A percentile compares a stretch with the other conserved stretches of the same genome.
Conservation (phyloP, 1,140 invertebrate species). For the Gerris buenoi region DNA sequence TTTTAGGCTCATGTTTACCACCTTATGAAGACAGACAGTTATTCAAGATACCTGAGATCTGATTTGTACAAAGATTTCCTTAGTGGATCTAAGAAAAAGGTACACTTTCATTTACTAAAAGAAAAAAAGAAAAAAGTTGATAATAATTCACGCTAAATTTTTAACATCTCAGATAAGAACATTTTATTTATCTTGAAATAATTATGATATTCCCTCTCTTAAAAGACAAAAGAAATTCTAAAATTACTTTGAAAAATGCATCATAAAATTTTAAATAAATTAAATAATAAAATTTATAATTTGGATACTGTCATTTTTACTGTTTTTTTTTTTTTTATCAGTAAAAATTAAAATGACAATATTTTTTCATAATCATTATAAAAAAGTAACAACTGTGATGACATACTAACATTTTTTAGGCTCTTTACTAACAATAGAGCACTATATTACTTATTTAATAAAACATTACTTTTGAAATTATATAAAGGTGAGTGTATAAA, state of each 20-base stretch:
- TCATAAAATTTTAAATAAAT: neutral
- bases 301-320: too few relatives aligned
- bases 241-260: neutral
- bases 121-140: constrained; percentile 1
- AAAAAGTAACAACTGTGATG: neutral
- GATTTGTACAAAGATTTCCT: constrained; percentile 98
- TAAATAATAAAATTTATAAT: neutral
- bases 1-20: constrained; percentile 93
- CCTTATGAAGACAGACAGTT: constrained; percentile 98
- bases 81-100: constrained; percentile 90
- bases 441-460: neutral
- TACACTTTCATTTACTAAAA: constrained; percentile 29
- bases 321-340: too few relatives aligned
- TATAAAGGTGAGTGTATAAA: neutral
- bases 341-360: neutral
- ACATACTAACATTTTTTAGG: neutral
- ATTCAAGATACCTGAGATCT: constrained; percentile 90
- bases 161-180: neutral
- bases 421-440: neutral
- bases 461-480: neutral
- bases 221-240: neutral
- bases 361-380: neutral
- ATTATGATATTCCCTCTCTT: neutral
- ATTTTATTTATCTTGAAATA: neutral
- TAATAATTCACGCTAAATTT: constrained; percentile 4